Percentiles rank a stretch among this genome's conserved stretches.
Conservation (phyloP, 2,888 invertebrate genomes). For the Andrena fulva region DNA sequence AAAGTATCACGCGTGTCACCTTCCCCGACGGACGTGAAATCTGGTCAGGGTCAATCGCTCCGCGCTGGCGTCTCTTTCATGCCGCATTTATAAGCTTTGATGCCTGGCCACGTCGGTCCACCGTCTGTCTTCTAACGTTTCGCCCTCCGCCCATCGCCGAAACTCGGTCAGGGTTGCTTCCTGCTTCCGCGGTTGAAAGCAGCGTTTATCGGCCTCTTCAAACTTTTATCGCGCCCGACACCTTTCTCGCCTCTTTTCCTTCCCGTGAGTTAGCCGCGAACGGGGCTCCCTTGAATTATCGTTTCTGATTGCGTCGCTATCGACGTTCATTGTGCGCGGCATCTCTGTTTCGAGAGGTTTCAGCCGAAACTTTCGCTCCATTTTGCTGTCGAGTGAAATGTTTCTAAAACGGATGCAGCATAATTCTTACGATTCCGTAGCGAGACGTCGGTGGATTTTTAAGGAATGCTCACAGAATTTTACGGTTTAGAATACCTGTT, state of each 20-base stretch:
- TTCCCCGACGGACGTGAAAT: conserved; percentile 4
- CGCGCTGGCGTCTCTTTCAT: conserved; percentile 43
- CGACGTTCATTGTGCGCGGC: background rate
- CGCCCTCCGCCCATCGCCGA: conserved; percentile 4
- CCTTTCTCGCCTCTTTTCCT: background rate
- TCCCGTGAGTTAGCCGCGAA: conserved; percentile 14
- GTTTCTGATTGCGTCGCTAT: conserved; percentile 4
- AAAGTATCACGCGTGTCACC: background rate
- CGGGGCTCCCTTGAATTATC: background rate
- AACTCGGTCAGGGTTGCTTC: conserved; percentile 69
- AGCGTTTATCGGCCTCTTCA: conserved; percentile 43
- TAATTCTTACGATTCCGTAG: no score
- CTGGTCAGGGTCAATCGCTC: conserved; percentile 61
- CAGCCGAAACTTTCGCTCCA: background rate
- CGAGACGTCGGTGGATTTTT: no score
- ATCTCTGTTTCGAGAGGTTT: background rate
- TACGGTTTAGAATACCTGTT: no score
- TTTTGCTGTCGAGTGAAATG: background rate
- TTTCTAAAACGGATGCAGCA: background rate
- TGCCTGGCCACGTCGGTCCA: conserved; percentile 48
- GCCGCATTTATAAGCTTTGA: conserved; percentile 59
- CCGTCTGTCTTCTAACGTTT: conserved; percentile 27
- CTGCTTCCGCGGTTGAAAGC: conserved; percentile 41
- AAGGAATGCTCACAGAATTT: no score
- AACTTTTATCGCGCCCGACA: conserved; percentile 30